Evolutionary conservation across 2,888 invertebrate species (phyloP), one percentile per base, ranked within the genome.

Genomic region (Cremastinae sp.): DNA sequence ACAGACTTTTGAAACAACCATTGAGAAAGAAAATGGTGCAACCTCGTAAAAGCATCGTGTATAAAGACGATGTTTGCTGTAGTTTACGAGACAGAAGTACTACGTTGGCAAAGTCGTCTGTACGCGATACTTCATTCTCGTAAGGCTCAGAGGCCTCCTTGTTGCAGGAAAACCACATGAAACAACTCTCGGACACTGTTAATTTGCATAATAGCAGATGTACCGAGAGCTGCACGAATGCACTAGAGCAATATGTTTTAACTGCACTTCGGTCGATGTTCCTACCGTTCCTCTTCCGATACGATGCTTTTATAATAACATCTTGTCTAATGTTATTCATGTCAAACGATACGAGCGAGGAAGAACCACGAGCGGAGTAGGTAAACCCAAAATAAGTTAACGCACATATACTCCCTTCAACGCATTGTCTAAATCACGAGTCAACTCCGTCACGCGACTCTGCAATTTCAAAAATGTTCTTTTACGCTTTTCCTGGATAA

Each of bases 131-230:
- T 62, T 75, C 16, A 72, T 71, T 54, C 54, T 12, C 66, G 71
- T 59, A 22, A 65, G 20, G 14, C 12, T 1, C 7, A 12, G 38
- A 22, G 64, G 54, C 54, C 47, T 34, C 51, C 38, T 34, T 9
- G 54, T 49, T 28, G 59, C 36, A 51, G 43, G 58, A 49, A 54
- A 49, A 41, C 28, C 53, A 65, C 65, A 56, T 61, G 54, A 66
- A 66, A 56, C 61, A 71, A 61, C 65, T 75, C 65, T 61, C 49
- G 53, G 65, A 71, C 59, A 61, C 47, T 61, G 59, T 65, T 66
- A 61, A 75, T 71, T 66, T 61, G 43, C 75, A 65, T 75, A 59
- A 65, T 70, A 59, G 61, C 65, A 66, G 51, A 64, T 36, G 54
- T 56, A 56, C 54, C n/a, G n/a, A n/a, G n/a, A n/a, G 61, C 41